Percentiles rank a stretch among this genome's conserved stretches.
These are phyloP conservation scores for Salticus scenicus DNA, from an alignment of 2,888 invertebrate species.

Conservation along the genomic window DNA sequence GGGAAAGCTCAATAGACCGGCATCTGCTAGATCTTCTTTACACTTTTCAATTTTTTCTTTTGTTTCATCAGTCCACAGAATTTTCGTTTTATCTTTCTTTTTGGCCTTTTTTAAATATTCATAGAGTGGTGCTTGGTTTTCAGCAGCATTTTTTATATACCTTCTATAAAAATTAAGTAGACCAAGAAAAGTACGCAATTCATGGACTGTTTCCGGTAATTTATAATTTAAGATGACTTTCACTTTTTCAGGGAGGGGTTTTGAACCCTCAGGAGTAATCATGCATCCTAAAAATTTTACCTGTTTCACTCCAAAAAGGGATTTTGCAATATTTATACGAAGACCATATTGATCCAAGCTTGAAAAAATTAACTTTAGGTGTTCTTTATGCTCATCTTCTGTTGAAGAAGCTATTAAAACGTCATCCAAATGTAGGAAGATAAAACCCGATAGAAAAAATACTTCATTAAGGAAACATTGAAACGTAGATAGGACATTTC, in stretches of 20 bases:
- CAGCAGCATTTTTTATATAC: too few relatives aligned
- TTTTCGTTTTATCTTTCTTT: neutral
- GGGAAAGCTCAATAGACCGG: constrained; percentile 23
- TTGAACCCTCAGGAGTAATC: constrained; percentile 12
- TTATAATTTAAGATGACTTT: too few relatives aligned
- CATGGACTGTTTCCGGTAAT: neutral
- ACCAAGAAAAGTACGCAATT: constrained; percentile 52
- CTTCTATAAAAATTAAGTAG: too few relatives aligned
- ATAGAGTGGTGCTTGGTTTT: constrained; percentile 34
- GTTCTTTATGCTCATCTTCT: constrained; percentile 19
- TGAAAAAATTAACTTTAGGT: neutral
- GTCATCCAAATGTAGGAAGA: constrained; percentile 20
- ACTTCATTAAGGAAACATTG: constrained; percentile 12
- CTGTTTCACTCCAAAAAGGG: neutral
- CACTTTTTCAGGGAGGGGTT: too few relatives aligned
- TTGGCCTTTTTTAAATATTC: constrained; percentile 24
- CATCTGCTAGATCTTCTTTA: constrained; percentile 17
- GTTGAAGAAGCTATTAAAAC: neutral
- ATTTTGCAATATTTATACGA: constrained; percentile 13
- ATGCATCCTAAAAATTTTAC: constrained; percentile 15
- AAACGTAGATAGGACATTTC: constrained; percentile 19
- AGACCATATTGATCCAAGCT: constrained; percentile 10
- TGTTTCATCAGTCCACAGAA: neutral
- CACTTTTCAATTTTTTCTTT: neutral
- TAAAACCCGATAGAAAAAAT: neutral